Base-by-base conservation (phyloP, 2,888 invertebrate species). In the Lepidocyrtinus sp. region DNA sequence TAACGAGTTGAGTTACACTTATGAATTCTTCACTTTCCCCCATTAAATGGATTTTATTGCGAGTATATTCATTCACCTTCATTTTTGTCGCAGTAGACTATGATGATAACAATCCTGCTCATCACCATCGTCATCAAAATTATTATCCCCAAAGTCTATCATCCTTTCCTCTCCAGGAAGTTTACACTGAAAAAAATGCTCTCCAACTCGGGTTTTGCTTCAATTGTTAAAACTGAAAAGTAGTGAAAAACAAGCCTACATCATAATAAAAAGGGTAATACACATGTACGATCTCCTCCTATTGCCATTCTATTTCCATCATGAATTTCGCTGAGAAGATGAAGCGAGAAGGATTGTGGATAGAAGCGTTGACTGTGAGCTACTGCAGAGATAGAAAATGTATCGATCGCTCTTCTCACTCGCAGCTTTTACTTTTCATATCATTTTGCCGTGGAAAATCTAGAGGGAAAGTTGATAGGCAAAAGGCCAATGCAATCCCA, bases 381-480 rank as follows among this genome's bases (percentile, higher is more conserved):
- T 63, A 46, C 76, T 77, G 71, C 76, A 71, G 71, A 69, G 69
- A 77, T 70, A 75, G 76, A 65, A 77, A 70, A 65, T 22, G 69
- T 69, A 71, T 77, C 76, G 76, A 71, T 77, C 71, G 70, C 36
- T 69, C 68, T 19, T n/a, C n/a, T 62, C 61, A 36, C 22, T 24
- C 65, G 25, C 63, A 17, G 64, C 50, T 64, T 24, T 36, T 24
- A 19, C 24, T n/a, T 50, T 50, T 12, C 50, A 50, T 50, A 50
- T 50, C 50, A n/a, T 50, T 50, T 17, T 17, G 50, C 50, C 15
- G 15, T 36, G 36, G 12, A 36, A 36, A 46, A 36, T 62, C 36
- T 50, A 70, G 59, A 17, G 22, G 50, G 1, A 26, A 15, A 21
- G 46, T 22, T 71, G 45, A 15, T 59, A 71, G 22, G 25, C 72